A percentile compares a stretch with the other conserved stretches of the same genome.
Conservation (phyloP, 2,113 vertebrate genomes). For the Oxygymnocypris stewartii region DNA sequence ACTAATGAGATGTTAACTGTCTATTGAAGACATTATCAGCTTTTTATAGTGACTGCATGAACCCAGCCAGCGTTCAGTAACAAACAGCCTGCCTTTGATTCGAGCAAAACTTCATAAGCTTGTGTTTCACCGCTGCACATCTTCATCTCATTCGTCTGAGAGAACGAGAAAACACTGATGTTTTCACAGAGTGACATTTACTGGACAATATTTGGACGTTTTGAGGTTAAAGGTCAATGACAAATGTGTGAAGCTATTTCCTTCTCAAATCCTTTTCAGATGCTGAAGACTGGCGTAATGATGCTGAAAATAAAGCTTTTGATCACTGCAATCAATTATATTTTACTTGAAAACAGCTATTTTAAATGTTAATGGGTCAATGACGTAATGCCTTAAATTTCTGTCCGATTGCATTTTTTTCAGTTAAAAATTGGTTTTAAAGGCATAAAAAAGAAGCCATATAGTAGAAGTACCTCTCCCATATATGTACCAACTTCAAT, state of each 20-base stretch:
- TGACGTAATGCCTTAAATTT: no score
- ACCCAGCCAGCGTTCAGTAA: not conserved
- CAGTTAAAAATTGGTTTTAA: no score
- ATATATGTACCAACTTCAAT: no score
- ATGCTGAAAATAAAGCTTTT: not conserved
- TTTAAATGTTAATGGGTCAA: no score
- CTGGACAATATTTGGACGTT: not conserved
- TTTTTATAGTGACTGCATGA: not conserved
- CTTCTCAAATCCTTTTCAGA: not conserved
- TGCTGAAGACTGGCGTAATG: not conserved
- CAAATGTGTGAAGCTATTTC: not conserved
- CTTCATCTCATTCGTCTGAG: not conserved
- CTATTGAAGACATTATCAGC: slow-evolving; percentile 57
- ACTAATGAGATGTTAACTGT: slow-evolving; percentile 72
- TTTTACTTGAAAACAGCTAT: no score
- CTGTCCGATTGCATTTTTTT: no score
- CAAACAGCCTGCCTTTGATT: not conserved
- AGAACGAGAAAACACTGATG: not conserved
- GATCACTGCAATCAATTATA: no score
- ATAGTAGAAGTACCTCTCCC: no score
- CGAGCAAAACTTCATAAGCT: not conserved
- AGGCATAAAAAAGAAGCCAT: no score
- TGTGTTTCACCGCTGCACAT: not conserved
- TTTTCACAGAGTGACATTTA: not conserved
- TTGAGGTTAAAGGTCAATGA: not conserved